Conservation (phyloP, 2,797 vertebrate species). For the Acipenser oxyrinchus region DNA sequence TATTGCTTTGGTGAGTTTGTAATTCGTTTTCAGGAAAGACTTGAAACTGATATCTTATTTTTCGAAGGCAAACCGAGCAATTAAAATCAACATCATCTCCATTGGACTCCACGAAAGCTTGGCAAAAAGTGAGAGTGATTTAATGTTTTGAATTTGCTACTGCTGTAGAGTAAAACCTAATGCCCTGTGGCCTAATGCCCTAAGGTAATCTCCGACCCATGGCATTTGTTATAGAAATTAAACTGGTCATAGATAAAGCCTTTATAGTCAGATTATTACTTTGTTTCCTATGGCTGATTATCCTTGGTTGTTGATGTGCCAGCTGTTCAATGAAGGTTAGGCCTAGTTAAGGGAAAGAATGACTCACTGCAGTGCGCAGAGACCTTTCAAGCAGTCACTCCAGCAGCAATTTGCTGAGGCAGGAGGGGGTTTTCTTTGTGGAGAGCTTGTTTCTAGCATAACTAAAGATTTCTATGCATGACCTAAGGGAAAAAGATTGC, state of each 20-base stretch:
- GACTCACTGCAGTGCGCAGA: not conserved
- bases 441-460: not conserved
- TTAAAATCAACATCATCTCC: too few species aligned
- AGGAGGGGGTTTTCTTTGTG: not conserved
- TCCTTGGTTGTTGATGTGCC: not conserved
- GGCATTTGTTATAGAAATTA: too few species aligned
- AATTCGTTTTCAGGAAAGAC: too few species aligned
- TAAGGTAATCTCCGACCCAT: not conserved
- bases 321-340: not conserved
- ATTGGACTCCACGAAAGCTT: not conserved
- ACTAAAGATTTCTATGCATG: slow-evolving; percentile 1
- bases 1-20: too few species aligned
- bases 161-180: not conserved
- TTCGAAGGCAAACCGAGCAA: too few species aligned
- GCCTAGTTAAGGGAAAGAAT: not conserved
- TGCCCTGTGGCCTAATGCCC: not conserved
- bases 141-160: not conserved
- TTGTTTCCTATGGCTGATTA: not conserved
- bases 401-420: not conserved
- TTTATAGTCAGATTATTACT: not conserved
- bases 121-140: not conserved
- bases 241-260: too few species aligned
- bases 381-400: not conserved
- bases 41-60: too few species aligned
- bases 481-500: not conserved